Base-by-base conservation (phyloP, 1,140 invertebrate species). In the Dreissena polymorpha region DNA sequence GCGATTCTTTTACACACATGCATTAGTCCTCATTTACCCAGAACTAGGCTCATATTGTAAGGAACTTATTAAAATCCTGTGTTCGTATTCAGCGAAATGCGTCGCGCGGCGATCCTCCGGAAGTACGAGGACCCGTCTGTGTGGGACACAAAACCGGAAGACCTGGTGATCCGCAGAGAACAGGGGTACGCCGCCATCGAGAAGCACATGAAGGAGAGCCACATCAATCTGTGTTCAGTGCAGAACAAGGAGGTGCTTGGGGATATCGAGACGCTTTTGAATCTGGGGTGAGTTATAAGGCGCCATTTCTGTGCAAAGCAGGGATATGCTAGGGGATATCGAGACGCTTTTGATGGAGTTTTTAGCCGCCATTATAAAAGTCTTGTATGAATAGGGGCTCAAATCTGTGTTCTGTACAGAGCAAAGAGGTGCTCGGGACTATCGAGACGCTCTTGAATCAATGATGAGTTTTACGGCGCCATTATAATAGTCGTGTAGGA, bases 131-230 rank as follows among this genome's bases (percentile, higher is more conserved):
- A 90, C 64, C 89, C 89, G 0, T 80, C 86, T 0, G 87, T 87
- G 10, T 86, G 86, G 84, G 87, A 87, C 21, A 90, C 87, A 13
- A 90, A 90, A 27, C 77, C 89, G 0, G 88, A 89, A 64, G 87
- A 90, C 23, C 78, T 91, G 7, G 76, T 86, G 13, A 86, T 91
- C 8, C 81, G 89, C 14, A 69, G 91, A 57, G 88, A 83, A 12
- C 87, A 91, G 70, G 91, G 91, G 0, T 92, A 91, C 83, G 91
- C 89, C 0, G 91, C 91, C 10, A 88, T 90, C 10, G 91, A 92
- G 68, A 86, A 86, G 21, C 72, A 80, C 21, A 86, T 88, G 85
- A 84, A 88, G 39, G 86, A 88, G 14, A 88, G 84, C 51, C 72
- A 86, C n/a, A 83, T 90, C 8, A 85, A 83, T 53, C 81, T 92